Evolutionary conservation across 2,888 invertebrate genomes (phyloP), one percentile per base, ranked within the genome.

Genomic region (Erpobdella octoculata): DNA sequence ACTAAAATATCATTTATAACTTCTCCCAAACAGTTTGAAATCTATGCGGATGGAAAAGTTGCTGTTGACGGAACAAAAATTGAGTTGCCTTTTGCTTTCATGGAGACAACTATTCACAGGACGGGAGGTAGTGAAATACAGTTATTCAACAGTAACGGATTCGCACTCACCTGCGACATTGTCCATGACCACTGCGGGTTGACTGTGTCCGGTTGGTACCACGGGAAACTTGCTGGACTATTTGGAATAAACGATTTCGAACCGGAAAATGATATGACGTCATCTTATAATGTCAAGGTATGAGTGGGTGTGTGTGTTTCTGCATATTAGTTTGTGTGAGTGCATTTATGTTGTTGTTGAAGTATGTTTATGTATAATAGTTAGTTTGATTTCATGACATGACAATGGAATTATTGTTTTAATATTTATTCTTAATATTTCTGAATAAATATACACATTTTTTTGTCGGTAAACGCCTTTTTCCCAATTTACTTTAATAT

Each of bases 241-340:
- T 86, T 93, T 70, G 95, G 95, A 21, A 91, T 91, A 0, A 90
- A 91, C 86, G 91, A 92, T 85, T 91, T 93, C 82, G 95, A 95
- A 79, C 89, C 88, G 8, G 88, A 86, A 78, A 92, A 92, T 81
- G 94, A 95, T 80, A 86, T 58, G 15, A 18, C 28, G 18, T 25
- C n/a, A n/a, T n/a, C n/a, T n/a, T n/a, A n/a, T n/a, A n/a, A n/a
- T n/a, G n/a, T n/a, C n/a, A n/a, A n/a, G n/a, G n/a, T n/a, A n/a
- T n/a, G n/a, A n/a, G n/a, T n/a, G n/a, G n/a, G n/a, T n/a, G n/a
- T n/a, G n/a, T n/a, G n/a, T n/a, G n/a, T n/a, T n/a, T n/a, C n/a
- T n/a, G n/a, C n/a, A n/a, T n/a, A n/a, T n/a, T n/a, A n/a, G n/a
- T n/a, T n/a, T n/a, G n/a, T n/a, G n/a, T n/a, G n/a, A n/a, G n/a